These are phyloP conservation scores for Montipora efflorescens DNA, from an alignment of 64 coral and sea anemone genomes.

Conservation along the genomic window DNA sequence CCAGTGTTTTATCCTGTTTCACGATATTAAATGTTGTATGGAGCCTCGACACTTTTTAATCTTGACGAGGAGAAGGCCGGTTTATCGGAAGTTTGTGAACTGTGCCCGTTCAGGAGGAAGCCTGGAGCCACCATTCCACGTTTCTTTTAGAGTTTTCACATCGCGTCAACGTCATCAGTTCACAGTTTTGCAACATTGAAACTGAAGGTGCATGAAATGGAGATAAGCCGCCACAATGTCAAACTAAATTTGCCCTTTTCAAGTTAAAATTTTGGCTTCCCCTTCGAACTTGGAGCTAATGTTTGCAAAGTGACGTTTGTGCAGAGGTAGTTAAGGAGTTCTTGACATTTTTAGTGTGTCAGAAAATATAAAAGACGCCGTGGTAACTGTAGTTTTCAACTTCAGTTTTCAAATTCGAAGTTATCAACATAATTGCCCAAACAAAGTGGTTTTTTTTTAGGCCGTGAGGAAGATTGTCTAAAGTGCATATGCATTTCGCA, in stretches of 20 bases:
- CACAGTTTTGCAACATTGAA: no score
- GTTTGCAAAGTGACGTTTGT: not conserved
- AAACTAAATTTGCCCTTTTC: not conserved
- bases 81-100: no score
- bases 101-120: no score
- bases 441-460: not conserved
- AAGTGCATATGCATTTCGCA: no score
- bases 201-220: no score
- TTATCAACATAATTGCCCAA: not conserved
- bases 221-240: not conserved
- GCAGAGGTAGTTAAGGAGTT: not conserved
- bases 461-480: not conserved
- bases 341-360: constrained; percentile 2
- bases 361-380: not conserved
- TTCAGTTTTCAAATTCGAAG: not conserved
- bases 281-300: no score
- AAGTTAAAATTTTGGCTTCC: no score
- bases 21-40: not conserved
- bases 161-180: no score
- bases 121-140: no score
- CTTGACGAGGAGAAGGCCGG: no score
- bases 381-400: constrained; percentile 7
- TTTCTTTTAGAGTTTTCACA: not conserved
- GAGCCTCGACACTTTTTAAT: no score
- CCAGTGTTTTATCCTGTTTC: not conserved